Evolutionary conservation across 2,113 vertebrate species (phyloP), one percentile per base, ranked within the genome.

Genomic region (Anarhynchus alexandrinus): DNA sequence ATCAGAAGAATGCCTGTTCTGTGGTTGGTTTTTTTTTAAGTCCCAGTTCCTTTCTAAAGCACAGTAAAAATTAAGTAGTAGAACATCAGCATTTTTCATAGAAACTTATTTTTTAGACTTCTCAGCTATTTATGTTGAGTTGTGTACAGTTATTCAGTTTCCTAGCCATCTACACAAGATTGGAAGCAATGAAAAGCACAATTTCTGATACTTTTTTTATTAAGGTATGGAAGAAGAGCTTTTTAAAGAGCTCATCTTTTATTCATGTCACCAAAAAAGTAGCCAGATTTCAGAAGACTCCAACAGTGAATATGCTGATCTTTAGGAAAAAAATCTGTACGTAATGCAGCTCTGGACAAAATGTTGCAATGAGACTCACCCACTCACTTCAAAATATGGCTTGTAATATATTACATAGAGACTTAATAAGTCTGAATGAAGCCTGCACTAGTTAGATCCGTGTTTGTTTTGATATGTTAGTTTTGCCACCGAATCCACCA

Each of bases 261-360:
- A 89, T 86, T 86, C 61, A 84, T 64, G 10, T 59, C 19, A 86
- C 82, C 59, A 81, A 55, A 96, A 93, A 59, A 59, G 15, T 57
- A 69, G 27, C 83, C 90, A 92, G n/a, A 86, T 94, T 92, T 94
- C 69, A 81, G 77, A 82, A 74, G 20, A 84, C 18, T 88, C 86
- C 52, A 94, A 40, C n/a, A 76, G 26, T 40, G 57, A 79, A 80
- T 61, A 20, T 85, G 57, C 40, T 91, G 82, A 82, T 12, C 29
- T 91, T 61, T 76, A 38, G 57, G 15, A 64, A 82, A 94, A 90
- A 81, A 40, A 26, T 3, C 18, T 20, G 7, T 64, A 29, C 15
- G 22, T 70, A 47, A 82, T 61, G 45, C 42, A 86, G 16, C 34
- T 83, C 12, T 84, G 54, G 71, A 49, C 19, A 66, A 88, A 80